Evolutionary conservation across 1,140 invertebrate species (phyloP), one percentile per base, ranked within the genome.

Genomic region (Tetramorium alpestre): DNA sequence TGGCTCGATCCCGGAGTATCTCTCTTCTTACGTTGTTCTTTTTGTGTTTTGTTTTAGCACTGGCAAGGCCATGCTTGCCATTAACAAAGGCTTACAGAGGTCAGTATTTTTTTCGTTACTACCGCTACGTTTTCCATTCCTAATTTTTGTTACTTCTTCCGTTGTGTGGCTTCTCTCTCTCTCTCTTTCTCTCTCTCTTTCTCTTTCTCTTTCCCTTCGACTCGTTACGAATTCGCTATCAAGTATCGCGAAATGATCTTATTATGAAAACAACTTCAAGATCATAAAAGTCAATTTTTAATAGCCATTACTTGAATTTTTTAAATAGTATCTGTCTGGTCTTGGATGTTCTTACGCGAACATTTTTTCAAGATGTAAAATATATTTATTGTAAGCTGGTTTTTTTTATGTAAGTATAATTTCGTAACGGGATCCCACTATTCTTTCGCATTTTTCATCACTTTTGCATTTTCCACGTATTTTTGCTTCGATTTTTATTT

Each of bases 11-110:
- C 89, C 90, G 87, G 78, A 91, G 77, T 94, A 93, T 92, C 92
- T 94, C 92, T 94, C 92, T 92, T 95, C 94, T 94, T 95, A 94
- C 90, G 93, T 94, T 94, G 94, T 95, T 96, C 94, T 95, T 96
- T 96, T 96, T 94, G 95, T 94, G 96, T 94, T 96, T 96, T 96
- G 96, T 96, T 96, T 96, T 96, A 97, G 96, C 96, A 96, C 96
- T 96, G 96, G 96, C 96, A 98, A 98, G 96, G 97, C 97, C 94
- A 96, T 98, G 96, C 97, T 98, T 96, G 97, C 97, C 96, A 97
- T 98, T 96, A 98, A 98, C 96, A 98, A 98, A 97, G 97, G 97
- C 96, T 96, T 98, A 95, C 97, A 98, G 96, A 97, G 97, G 97
- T 98, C 97, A 97, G 96, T 97, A 96, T 96, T 95, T 94, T 94